These are phyloP conservation scores for Cherax quadricarinatus DNA, from an alignment of 1,140 invertebrate species.

Conservation along the genomic window DNA sequence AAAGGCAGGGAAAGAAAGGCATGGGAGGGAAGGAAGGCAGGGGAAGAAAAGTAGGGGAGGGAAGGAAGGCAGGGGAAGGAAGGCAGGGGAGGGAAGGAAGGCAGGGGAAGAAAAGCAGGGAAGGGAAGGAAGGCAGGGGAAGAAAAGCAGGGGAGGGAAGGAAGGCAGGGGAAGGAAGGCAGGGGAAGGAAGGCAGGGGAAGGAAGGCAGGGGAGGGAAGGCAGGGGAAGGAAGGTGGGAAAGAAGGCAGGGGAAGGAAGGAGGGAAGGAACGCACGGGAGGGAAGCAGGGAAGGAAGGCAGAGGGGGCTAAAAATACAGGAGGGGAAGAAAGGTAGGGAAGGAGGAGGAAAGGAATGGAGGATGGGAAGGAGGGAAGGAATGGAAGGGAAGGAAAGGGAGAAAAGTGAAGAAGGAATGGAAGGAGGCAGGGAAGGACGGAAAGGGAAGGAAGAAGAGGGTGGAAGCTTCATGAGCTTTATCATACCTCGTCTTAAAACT, in stretches of 20 bases:
- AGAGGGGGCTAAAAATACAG: too few species aligned
- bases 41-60: not conserved
- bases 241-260: not conserved
- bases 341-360: not conserved
- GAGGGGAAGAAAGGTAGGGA: not conserved
- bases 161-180: not conserved
- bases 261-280: not conserved
- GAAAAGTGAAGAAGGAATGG: not conserved
- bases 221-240: not conserved
- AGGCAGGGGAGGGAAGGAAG: conserved; percentile 19
- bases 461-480: too few species aligned
- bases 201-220: not conserved
- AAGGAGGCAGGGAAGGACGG: not conserved
- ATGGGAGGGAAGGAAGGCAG: not conserved
- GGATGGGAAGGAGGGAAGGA: not conserved
- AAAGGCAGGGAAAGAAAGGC: not conserved
- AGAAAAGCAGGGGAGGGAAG: too few species aligned
- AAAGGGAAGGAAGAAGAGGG: not conserved
- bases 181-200: not conserved
- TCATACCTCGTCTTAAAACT: too few species aligned
- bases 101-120: not conserved
- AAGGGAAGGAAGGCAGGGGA: not conserved
- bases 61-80: too few species aligned
- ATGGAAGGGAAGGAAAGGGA: not conserved
- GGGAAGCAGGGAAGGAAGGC: too few species aligned